Base-by-base conservation (phyloP, 92 coral and sea anemone species). In the Parazoanthus atlanticus region DNA sequence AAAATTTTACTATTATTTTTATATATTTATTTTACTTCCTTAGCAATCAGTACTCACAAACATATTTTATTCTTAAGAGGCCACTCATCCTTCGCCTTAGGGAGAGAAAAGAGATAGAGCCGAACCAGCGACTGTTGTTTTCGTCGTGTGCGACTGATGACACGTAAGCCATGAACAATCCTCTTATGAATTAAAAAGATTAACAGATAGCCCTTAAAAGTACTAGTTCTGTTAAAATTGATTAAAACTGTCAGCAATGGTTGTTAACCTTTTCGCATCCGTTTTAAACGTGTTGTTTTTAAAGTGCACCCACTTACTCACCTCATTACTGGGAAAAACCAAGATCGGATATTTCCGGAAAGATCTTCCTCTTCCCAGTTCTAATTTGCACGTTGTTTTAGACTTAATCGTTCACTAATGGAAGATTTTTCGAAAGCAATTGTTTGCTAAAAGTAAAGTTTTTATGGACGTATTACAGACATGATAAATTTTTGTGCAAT, bases 311-410 rank as follows among this genome's bases (percentile, higher is more conserved):
- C 69, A 61, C 69, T 61, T 61, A 61, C 26, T 61, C 28, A 61
- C 28, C 69, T 21, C 15, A 61, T 61, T 61, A 61, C 3, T 61
- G 21, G 28, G 69, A 61, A 61, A 61, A 61, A 19, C 69, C 69
- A 61, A 61, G 28, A 61, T 61, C 69, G 69, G n/a, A 61, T 61
- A 61, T 61, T 61, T 61, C 69, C 69, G 69, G 69, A 61, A 61
- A 61, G 69, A 61, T 25, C 28, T 61, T 52, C 58, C 58, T 52
- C 58, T 52, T 52, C 58, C 21, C 58, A 52, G 3, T 52, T 61
- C 69, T 23, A 61, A 61, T 61, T 61, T 61, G 69, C n/a, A 52
- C n/a, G 28, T 19, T 61, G 69, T 61, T 61, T 61, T 61, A 19
- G 28, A 23, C 69, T 61, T 25, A 61, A 61, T 61, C 28, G 21